Percentiles rank a stretch among this genome's conserved stretches.
Conservation (phyloP, 2,888 invertebrate species). For the Pinctada fucata region DNA sequence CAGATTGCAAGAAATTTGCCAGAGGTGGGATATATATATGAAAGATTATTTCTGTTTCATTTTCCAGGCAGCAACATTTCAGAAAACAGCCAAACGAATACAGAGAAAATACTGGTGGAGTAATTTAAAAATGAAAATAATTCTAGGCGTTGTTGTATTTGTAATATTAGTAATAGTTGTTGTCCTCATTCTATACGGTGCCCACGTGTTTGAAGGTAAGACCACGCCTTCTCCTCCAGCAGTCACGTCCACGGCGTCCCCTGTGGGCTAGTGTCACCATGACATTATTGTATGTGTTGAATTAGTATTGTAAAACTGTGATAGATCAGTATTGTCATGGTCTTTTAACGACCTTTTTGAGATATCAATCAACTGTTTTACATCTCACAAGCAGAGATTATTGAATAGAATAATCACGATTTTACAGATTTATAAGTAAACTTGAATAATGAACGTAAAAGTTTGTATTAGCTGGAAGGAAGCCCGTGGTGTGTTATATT, state of each 20-base stretch:
- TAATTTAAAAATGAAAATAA: constrained; percentile 75
- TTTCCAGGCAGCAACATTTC: constrained; percentile 72
- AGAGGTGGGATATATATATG: too few species aligned
- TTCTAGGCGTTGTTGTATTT: constrained; percentile 65
- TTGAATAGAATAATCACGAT: too few species aligned
- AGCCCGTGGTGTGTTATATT: too few species aligned
- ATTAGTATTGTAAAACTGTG: too few species aligned
- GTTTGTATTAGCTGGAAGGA: too few species aligned
- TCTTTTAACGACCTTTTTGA: too few species aligned
- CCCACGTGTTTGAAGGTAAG: constrained; percentile 59
- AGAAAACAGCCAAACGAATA: constrained; percentile 70
- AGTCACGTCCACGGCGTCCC: neutral
- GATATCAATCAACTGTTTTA: too few species aligned
- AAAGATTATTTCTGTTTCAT: neutral
- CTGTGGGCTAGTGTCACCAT: neutral
- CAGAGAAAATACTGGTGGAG: constrained; percentile 75
- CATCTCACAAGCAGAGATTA: too few species aligned
- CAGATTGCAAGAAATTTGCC: too few species aligned
- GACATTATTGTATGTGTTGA: neutral
- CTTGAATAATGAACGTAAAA: too few species aligned
- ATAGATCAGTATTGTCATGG: too few species aligned
- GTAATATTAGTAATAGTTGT: constrained; percentile 69
- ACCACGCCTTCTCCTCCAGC: constrained; percentile 1
- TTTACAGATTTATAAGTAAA: too few species aligned
- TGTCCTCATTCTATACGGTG: constrained; percentile 71